Conservation (phyloP, 2,113 vertebrate genomes). For the Tursiops truncatus region DNA sequence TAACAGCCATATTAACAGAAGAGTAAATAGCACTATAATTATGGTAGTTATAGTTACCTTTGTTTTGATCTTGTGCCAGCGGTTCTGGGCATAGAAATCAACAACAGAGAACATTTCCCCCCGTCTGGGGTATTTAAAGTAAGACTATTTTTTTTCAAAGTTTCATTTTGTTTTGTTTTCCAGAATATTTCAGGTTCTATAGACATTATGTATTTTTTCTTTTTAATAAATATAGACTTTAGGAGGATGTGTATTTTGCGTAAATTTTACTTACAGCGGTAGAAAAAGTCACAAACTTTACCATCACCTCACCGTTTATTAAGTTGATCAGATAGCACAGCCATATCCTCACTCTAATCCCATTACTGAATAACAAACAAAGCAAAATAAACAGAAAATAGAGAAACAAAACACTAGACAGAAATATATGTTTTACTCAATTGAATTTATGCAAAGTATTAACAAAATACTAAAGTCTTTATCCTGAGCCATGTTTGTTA, state of each 20-base stretch:
- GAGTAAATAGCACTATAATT: background rate
- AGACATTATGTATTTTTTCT: background rate
- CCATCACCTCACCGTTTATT: background rate
- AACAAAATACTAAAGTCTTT: constrained; percentile 13
- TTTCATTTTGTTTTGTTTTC: background rate
- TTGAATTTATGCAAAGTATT: constrained; percentile 47
- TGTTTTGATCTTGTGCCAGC: background rate
- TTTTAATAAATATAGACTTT: background rate
- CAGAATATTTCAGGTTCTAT: background rate
- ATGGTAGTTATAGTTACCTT: background rate
- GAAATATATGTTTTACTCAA: constrained; percentile 21
- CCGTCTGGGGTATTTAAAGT: background rate
- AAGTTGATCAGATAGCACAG: background rate
- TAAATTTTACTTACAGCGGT: background rate
- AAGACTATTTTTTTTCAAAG: background rate
- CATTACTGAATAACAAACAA: constrained; percentile 41
- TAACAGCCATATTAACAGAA: background rate
- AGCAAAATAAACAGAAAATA: constrained; percentile 62
- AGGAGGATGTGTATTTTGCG: background rate
- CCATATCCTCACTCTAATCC: background rate
- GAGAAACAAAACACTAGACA: background rate
- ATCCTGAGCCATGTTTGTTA: background rate
- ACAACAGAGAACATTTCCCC: background rate
- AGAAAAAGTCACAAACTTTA: background rate
- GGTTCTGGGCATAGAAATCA: background rate